These are phyloP conservation scores for Zaprionus bogoriensis DNA, from an alignment of 2,888 invertebrate genomes.

Conservation along the genomic window DNA sequence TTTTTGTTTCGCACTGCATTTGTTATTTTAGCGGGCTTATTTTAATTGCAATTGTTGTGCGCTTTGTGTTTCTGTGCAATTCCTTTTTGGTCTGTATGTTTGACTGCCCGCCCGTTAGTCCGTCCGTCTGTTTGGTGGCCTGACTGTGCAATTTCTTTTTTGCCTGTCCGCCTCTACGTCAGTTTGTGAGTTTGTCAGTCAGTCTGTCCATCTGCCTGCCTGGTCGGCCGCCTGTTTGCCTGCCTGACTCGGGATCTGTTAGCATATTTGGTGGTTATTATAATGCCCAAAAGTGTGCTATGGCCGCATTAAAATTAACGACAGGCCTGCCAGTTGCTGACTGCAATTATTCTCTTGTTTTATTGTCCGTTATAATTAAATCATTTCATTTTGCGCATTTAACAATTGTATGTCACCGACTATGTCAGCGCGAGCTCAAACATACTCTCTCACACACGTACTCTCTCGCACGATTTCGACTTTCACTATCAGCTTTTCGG, in stretches of 20 bases:
- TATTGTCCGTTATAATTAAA: constrained; percentile 77
- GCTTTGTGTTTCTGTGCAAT: constrained; percentile 30
- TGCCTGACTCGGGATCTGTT: constrained; percentile 25
- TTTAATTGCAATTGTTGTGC: constrained; percentile 72
- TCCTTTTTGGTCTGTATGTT: constrained; percentile 14
- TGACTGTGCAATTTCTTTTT: constrained; percentile 9
- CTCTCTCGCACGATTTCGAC: constrained; percentile 35
- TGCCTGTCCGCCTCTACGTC: constrained; percentile 10
- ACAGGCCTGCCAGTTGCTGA: constrained; percentile 36
- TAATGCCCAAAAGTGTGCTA: constrained; percentile 43
- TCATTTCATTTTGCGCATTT: constrained; percentile 74
- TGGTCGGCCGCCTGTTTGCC: constrained; percentile 10
- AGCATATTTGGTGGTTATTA: constrained; percentile 46
- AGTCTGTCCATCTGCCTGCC: constrained; percentile 12
- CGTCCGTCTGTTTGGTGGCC: neutral
- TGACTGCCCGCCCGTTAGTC: neutral
- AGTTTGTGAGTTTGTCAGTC: constrained; percentile 5
- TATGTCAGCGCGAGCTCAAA: constrained; percentile 7
- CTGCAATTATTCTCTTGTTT: constrained; percentile 68
- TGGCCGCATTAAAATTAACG: constrained; percentile 51
- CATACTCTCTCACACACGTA: neutral
- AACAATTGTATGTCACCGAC: constrained; percentile 62
- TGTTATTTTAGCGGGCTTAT: constrained; percentile 54
- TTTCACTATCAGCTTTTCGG: constrained; percentile 64
- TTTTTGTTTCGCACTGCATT: constrained; percentile 47